phyloP scores from a whole-genome alignment of 1,140 invertebrate genomes.

The Aplysia californica region DNA sequence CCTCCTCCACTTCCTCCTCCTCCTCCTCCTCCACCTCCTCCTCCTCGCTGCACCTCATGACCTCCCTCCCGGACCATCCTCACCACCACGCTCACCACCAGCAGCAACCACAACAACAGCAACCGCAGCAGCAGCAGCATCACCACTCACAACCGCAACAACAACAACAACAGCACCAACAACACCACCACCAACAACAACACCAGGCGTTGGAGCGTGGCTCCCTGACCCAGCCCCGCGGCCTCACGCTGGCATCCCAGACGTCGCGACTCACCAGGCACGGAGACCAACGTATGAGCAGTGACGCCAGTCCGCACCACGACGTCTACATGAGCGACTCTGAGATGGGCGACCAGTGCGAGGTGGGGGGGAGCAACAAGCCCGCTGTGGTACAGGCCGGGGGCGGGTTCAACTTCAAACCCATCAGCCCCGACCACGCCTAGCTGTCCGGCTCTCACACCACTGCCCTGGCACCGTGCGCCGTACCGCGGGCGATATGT shows the following conservation, averaged over 20 bases:
- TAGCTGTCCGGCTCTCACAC: too few species aligned
- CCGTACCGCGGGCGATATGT: too few species aligned
- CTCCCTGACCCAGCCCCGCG: not conserved
- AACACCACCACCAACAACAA: conserved; percentile 25
- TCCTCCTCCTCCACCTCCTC: conserved; percentile 14
- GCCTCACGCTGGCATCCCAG: too few species aligned
- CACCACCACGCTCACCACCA: conserved; percentile 9
- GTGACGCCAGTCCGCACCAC: not conserved
- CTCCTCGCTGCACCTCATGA: conserved; percentile 14
- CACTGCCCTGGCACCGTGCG: too few species aligned
- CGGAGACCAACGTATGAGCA: too few species aligned
- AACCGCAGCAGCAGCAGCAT: conserved; percentile 41
- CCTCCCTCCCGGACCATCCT: conserved; percentile 28
- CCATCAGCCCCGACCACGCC: conserved; percentile 28
- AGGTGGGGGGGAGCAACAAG: not conserved
- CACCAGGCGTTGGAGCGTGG: not conserved
- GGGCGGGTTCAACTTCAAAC: conserved; percentile 25
- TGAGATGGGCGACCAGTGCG: conserved; percentile 23
- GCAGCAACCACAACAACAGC: conserved; percentile 37
- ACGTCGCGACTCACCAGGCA: too few species aligned
- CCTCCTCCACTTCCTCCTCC: conserved; percentile 14
- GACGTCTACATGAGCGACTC: conserved; percentile 28
- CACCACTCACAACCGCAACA: conserved; percentile 46
- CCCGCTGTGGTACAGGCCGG: not conserved
- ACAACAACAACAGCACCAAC: conserved; percentile 46